Percentiles rank a stretch among this genome's conserved stretches.
Conservation (phyloP, 2,113 vertebrate species). For the Ploceus nigricollis region DNA sequence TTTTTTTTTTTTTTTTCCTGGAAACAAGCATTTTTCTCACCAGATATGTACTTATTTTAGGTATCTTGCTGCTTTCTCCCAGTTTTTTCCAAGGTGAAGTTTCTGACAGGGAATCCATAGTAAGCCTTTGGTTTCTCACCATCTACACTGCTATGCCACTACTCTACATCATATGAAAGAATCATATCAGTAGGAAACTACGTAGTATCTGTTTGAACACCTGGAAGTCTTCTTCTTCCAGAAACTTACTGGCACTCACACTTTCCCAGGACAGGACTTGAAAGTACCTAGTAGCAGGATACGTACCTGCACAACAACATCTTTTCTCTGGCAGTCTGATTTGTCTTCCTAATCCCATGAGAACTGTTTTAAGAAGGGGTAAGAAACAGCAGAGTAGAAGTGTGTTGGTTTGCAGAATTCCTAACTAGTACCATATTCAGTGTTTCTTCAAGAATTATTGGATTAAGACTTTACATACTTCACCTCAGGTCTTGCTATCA, state of each 20-base stretch:
- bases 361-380: not conserved
- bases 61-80: not conserved
- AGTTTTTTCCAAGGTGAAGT: not conserved
- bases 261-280: not conserved
- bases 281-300: not conserved
- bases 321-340: not conserved
- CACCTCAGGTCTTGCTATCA: not conserved
- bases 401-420: not conserved
- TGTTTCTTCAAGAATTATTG: not conserved
- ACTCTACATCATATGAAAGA: not conserved
- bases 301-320: not conserved
- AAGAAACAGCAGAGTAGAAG: not conserved
- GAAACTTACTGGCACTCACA: not conserved
- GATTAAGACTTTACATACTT: not conserved
- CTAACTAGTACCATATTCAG: not conserved
- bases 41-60: not conserved
- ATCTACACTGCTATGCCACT: not conserved
- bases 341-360: not conserved
- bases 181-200: not conserved
- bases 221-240: not conserved
- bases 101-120: not conserved
- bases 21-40: not conserved
- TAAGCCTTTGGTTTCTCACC: not conserved
- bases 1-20: not conserved
- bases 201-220: not conserved